Base-by-base conservation (phyloP, 2,797 vertebrate species). In the Euthynnus affinis region DNA sequence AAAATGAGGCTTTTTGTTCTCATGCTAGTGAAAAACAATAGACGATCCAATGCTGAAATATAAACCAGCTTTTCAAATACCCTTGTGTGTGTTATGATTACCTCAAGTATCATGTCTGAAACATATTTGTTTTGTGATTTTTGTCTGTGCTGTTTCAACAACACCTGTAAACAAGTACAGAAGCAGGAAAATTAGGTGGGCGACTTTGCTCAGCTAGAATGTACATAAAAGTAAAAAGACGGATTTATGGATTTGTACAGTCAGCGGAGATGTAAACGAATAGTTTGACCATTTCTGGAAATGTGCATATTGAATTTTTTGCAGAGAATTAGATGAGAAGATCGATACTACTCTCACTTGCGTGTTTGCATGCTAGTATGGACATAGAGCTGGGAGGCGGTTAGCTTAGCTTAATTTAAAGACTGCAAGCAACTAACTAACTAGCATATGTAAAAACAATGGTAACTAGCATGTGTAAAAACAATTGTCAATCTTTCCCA, bases 101-200 rank as follows among this genome's bases (percentile, higher is more conserved):
- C 88, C 89, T 91, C 89, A 83, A 80, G 64, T 79, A 60, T 70
- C 60, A 44, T 58, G 62, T 84, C 59, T 52, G n/a, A 56, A 25
- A 42, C 32, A 5, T 34, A 1, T 27, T 46, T 60, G 44, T 56
- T 63, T 46, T 44, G 73, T 90, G 71, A 67, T 59, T 70, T n/a
- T 67, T 6, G 23, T 87, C 55, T 57, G 67, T 85, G 80, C 56
- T 58, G 67, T 74, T 76, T 80, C 22, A 70, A 61, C n/a, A 17
- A 37, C 71, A 68, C 23, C 23, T n/a, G 2, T 25, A 10, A 63
- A 42, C 7, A 72, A 3, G 57, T 12, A 17, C 8, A 22, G 25
- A 46, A 22, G 18, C 27, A 3, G 17, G n/a, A 14, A n/a, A 53
- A 14, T 20, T 9, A 53, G 9, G 1, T 4, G 40, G 46, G 34